Percentiles rank a stretch among this genome's conserved stretches.
Conservation (phyloP, 2,888 invertebrate species). For the Psococerastis gibbosa region DNA sequence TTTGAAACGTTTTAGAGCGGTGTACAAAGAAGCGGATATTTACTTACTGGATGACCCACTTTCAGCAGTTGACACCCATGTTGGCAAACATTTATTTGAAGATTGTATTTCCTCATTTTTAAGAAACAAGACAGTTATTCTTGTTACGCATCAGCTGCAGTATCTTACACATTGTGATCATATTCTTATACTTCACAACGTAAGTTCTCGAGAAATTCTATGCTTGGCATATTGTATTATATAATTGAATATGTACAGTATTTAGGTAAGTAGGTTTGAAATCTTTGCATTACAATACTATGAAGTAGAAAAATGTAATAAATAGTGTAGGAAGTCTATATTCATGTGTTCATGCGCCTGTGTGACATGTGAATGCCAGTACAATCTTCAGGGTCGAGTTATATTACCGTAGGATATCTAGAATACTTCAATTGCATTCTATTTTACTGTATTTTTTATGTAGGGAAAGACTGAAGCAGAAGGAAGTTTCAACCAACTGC, state of each 20-base stretch:
- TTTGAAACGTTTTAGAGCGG: constrained; percentile 28
- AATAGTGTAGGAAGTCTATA: too few relatives aligned
- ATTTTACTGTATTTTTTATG: constrained; percentile 15
- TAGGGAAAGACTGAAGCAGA: constrained; percentile 30
- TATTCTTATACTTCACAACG: constrained; percentile 28
- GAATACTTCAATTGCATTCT: too few relatives aligned
- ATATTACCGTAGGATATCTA: too few relatives aligned
- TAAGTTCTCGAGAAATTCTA: constrained; percentile 13
- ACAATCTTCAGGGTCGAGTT: too few relatives aligned
- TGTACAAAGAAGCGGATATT: constrained; percentile 52
- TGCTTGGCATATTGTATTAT: not conserved
- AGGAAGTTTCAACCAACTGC: constrained; percentile 47
- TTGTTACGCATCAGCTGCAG: constrained; percentile 70
- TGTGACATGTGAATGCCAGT: too few relatives aligned
- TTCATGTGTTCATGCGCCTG: too few relatives aligned
- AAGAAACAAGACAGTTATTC: constrained; percentile 43
- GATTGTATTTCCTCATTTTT: constrained; percentile 46
- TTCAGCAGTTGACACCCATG: constrained; percentile 52
- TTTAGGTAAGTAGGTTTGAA: too few relatives aligned
- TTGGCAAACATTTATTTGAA: constrained; percentile 48
- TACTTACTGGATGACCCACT: constrained; percentile 57
- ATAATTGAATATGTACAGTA: too few relatives aligned
- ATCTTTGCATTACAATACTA: too few relatives aligned
- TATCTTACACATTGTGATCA: constrained; percentile 46
- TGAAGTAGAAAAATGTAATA: too few relatives aligned